These are phyloP conservation scores for Palythoa grandis DNA, from an alignment of 92 coral and sea anemone species.

Conservation along the genomic window DNA sequence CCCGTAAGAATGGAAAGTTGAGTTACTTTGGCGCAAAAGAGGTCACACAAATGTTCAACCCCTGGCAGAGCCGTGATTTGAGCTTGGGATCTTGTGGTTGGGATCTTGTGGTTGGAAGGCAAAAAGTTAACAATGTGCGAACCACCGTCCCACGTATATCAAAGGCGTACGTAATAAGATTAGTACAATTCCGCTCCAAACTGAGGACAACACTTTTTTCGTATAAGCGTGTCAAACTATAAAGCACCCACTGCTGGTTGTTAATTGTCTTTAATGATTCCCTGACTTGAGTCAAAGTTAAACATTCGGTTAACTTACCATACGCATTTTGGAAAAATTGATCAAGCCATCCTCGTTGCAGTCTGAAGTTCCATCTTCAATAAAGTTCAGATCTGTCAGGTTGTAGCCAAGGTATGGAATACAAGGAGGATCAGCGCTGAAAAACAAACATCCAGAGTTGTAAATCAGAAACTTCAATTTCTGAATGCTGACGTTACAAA, in stretches of 20 bases:
- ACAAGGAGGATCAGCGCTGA: constrained; percentile 97
- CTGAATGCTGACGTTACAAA: no score
- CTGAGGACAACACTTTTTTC: neutral
- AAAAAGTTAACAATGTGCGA: no score
- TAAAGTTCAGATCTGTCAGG: constrained; percentile 93
- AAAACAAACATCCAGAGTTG: neutral
- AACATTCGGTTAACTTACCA: constrained; percentile 59
- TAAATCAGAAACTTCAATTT: neutral
- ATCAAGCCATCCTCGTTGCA: constrained; percentile 85
- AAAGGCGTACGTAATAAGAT: no score
- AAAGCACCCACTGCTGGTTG: neutral
- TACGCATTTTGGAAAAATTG: constrained; percentile 98
- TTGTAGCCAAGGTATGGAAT: constrained; percentile 97
- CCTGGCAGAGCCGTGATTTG: no score
- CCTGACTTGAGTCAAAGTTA: neutral
- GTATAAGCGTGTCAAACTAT: neutral
- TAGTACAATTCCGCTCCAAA: no score
- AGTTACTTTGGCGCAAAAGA: no score
- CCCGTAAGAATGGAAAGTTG: no score
- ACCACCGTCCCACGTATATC: no score
- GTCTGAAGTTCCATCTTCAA: constrained; percentile 96
- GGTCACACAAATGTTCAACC: no score
- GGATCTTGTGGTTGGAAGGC: no score
- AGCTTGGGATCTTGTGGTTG: no score
- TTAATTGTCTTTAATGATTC: neutral